Conservation (phyloP, 2,888 invertebrate genomes). For the Tupiocoris notatus region DNA sequence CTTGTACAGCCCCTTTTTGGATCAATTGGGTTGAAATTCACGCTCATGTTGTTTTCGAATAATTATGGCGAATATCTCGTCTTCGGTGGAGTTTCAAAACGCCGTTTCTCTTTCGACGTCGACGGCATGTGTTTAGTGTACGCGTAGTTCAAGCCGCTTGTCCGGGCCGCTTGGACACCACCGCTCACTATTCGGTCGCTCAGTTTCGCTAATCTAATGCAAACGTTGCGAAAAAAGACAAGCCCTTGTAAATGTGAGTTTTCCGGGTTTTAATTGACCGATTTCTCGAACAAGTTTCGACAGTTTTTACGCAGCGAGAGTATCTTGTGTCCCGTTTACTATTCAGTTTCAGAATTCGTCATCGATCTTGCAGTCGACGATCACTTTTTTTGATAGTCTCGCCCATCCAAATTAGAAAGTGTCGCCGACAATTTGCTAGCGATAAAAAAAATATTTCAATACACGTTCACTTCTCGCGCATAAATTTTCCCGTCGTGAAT, state of each 20-base stretch:
- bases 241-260: slow-evolving; percentile 92
- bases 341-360: no score
- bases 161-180: background rate
- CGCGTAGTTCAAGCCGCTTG: background rate
- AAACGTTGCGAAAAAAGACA: slow-evolving; percentile 89
- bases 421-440: no score
- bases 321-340: no score
- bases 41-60: slow-evolving; percentile 26
- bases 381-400: no score
- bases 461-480: no score
- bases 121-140: slow-evolving; percentile 4
- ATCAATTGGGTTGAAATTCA: slow-evolving; percentile 46
- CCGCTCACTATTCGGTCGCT: slow-evolving; percentile 18
- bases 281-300: no score
- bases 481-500: no score
- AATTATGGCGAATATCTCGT: slow-evolving; percentile 40
- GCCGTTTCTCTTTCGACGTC: background rate
- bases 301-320: no score
- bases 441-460: no score
- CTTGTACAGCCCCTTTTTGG: slow-evolving; percentile 40
- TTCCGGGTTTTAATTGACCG: no score
- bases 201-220: slow-evolving; percentile 60
- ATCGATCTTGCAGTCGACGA: no score
- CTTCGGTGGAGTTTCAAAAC: background rate
- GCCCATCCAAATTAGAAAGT: no score